Evolutionary conservation across 2,113 vertebrate species (phyloP).

Genomic region (Oreochromis spilurus): DNA sequence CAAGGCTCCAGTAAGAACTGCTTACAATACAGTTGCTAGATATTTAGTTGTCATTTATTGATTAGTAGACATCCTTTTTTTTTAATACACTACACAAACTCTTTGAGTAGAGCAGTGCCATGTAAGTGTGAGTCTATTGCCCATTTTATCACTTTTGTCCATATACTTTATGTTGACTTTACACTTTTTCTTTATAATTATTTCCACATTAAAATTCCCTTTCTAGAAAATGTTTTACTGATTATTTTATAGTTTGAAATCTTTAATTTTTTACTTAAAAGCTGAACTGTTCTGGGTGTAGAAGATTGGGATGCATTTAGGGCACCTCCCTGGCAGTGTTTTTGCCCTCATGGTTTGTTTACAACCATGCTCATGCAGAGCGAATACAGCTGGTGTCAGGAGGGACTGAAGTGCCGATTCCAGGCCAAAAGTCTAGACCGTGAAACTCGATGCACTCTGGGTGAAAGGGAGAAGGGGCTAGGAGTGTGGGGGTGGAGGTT

Average conservation of each 20-base stretch:
- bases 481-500: neutral
- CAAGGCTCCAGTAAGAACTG: slow-evolving; percentile 84
- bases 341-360: slow-evolving; percentile 12
- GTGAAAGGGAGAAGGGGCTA: neutral
- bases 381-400: slow-evolving; percentile 19
- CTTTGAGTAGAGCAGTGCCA: neutral
- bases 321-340: neutral
- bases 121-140: neutral
- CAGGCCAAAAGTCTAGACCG: slow-evolving; percentile 11
- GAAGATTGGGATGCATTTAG: neutral
- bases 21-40: neutral
- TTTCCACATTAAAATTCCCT: neutral
- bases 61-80: neutral
- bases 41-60: neutral
- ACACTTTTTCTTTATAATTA: neutral
- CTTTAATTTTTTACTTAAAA: neutral
- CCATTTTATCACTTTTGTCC: neutral
- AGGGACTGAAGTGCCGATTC: neutral
- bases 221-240: neutral
- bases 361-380: neutral
- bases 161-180: neutral
- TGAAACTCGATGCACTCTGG: slow-evolving; percentile 39
- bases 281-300: neutral
- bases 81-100: neutral
- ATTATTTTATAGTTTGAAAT: neutral